Evolutionary conservation across 1,140 invertebrate genomes (phyloP), one percentile per base, ranked within the genome.

Genomic region (Monochamus saltuarius): DNA sequence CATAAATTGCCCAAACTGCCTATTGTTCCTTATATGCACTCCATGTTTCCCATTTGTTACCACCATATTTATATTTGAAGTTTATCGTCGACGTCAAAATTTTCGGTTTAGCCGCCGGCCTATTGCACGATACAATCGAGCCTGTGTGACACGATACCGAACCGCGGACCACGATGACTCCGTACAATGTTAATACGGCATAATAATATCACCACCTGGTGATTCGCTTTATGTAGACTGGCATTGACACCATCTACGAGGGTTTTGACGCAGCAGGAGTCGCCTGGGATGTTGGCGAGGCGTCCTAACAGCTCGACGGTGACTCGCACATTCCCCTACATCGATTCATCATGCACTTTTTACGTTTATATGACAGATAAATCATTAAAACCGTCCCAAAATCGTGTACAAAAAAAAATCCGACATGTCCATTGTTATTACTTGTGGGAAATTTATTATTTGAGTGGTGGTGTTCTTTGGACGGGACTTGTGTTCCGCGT

Each of bases 201-300:
- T 65, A 65, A 65, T 62, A 66, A 63, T 66, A 68, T 68, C 66
- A 64, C 66, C 66, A 68, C 66, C 66, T 63, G 64, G 62, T 40
- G 66, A 60, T 68, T 59, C 46, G 56, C 52, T 58, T 62, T 56
- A 54, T 62, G 53, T 59, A 59, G 50, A 59, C 62, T 59, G 49
- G 59, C 66, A 68, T 58, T 68, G 66, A 68, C 64, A 65, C 58
- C 59, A 39, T 56, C 46, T 22, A 43, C 29, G 60, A 39, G 52
- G 37, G 42, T 57, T 57, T 49, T 57, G 29, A 17, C 55, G 35
- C 61, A 46, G 62, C 46, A 13, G 46, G 43, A 59, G 14, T 59
- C 54, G 51, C 55, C 47, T 49, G 39, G 59, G 54, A 29, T 29
- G 22, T 53, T 51, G 60, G 39, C 50, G 50, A 13, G 47, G 37